Evolutionary conservation across 2,113 vertebrate species (phyloP).

Genomic region (Microcebus tavaratra): DNA sequence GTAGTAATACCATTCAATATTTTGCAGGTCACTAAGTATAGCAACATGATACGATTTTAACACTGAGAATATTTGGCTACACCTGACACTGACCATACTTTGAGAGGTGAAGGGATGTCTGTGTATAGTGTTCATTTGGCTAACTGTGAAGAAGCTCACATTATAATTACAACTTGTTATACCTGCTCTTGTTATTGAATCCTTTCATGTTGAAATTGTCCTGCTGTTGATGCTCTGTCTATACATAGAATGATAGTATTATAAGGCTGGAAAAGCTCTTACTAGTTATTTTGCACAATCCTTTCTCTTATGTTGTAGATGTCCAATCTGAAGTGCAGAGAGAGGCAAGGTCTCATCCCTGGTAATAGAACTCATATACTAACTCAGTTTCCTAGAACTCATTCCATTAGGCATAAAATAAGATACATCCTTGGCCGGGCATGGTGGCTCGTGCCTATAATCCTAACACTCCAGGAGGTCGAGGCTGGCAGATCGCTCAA

Average conservation of each 20-base stretch:
- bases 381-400: background rate
- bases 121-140: background rate
- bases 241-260: background rate
- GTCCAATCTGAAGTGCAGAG: background rate
- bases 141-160: background rate
- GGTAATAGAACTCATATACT: background rate
- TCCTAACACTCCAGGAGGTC: too few species aligned
- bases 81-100: background rate
- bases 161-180: background rate
- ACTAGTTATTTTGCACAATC: background rate
- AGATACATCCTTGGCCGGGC: background rate
- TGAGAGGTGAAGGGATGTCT: background rate
- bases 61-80: background rate
- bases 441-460: too few species aligned
- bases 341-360: background rate
- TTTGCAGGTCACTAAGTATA: background rate
- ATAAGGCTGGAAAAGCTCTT: background rate
- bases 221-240: background rate
- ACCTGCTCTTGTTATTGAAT: background rate
- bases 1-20: background rate
- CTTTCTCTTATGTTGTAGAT: background rate
- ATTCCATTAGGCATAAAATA: background rate
- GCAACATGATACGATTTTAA: background rate
- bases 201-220: background rate
- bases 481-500: too few species aligned